These are phyloP conservation scores for Dallia pectoralis DNA, from an alignment of 2,797 vertebrate genomes.

Conservation along the genomic window DNA sequence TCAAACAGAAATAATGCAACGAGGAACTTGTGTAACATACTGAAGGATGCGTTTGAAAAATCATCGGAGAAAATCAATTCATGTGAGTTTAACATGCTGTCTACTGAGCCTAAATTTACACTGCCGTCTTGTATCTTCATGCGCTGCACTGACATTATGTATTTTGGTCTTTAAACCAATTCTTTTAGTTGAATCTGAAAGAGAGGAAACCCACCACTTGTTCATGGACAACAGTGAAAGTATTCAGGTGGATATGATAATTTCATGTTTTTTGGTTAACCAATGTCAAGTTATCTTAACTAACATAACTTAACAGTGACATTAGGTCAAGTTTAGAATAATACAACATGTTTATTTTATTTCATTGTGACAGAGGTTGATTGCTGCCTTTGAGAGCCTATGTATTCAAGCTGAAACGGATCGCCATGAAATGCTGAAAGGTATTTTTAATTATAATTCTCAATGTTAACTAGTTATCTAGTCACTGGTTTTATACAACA, in stretches of 20 bases:
- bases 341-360: background rate
- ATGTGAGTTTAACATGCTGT: conserved; percentile 76
- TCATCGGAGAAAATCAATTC: conserved; percentile 84
- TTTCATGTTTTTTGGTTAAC: background rate
- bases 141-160: background rate
- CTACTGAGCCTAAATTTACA: conserved; percentile 11
- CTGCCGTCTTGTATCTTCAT: background rate
- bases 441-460: conserved; percentile 60
- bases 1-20: conserved; percentile 79
- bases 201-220: conserved; percentile 86
- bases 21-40: conserved; percentile 84
- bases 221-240: conserved; percentile 74
- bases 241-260: background rate
- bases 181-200: conserved; percentile 86
- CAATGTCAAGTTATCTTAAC: background rate
- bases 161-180: conserved; percentile 12
- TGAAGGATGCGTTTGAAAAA: conserved; percentile 87
- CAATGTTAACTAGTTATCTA: background rate
- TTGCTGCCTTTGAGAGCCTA: conserved; percentile 84
- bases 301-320: background rate
- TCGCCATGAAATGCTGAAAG: conserved; percentile 82
- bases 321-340: background rate
- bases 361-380: conserved; percentile 76
- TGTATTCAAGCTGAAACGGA: conserved; percentile 79
- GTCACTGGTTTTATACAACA: background rate